Conservation (phyloP, 2,888 invertebrate species). For the Orthosia gothica region DNA sequence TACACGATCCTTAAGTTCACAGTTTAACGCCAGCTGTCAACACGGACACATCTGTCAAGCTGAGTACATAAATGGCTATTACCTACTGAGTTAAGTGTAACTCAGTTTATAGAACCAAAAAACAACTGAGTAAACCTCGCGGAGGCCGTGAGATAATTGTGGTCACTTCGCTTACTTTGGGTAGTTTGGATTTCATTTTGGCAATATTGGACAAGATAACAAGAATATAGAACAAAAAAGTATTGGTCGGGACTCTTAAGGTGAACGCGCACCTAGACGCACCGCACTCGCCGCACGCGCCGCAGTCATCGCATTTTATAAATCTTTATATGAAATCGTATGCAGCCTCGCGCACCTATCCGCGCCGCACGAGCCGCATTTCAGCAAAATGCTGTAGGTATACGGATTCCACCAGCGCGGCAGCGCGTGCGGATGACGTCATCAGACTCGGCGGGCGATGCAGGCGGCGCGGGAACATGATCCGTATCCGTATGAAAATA, state of each 20-base stretch:
- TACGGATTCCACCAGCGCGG: no score
- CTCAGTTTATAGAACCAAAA: neutral
- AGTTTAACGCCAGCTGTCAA: constrained; percentile 6
- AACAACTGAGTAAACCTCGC: constrained; percentile 6
- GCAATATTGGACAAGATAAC: neutral
- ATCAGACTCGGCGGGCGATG: no score
- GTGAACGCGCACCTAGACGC: no score
- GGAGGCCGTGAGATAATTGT: constrained; percentile 2
- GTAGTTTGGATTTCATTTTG: neutral
- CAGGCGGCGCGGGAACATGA: no score
- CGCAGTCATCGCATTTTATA: no score
- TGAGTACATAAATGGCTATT: constrained; percentile 1
- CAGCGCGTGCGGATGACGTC: no score
- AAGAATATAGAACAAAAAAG: neutral
- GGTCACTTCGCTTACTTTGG: neutral
- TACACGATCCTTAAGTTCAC: neutral
- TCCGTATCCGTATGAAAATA: no score
- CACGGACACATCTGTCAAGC: constrained; percentile 18
- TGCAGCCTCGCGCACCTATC: no score
- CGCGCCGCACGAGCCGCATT: no score
- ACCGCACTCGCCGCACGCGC: no score
- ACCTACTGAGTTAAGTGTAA: neutral
- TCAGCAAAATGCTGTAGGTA: no score
- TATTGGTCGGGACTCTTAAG: neutral
- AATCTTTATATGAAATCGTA: no score